A percentile compares a stretch with the other conserved stretches of the same genome.
Conservation (phyloP, 2,113 vertebrate species). For the Dicaeum eximium region DNA sequence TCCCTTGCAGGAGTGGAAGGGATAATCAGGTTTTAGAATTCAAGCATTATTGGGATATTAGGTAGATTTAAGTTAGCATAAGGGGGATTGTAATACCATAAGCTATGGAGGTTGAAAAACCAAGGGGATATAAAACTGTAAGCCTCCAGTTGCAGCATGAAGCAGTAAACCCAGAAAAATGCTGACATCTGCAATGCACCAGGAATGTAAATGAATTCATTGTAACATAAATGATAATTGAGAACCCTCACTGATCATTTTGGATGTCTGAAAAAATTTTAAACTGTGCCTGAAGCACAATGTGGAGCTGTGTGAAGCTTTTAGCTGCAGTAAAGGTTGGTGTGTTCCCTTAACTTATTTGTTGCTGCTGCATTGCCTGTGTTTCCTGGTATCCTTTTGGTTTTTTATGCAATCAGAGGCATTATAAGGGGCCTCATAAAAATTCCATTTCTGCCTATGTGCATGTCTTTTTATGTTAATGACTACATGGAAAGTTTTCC, state of each 20-base stretch:
- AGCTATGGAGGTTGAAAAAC: neutral
- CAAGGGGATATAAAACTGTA: neutral
- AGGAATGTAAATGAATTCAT: neutral
- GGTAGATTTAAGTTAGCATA: conserved; percentile 43
- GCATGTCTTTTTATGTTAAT: neutral
- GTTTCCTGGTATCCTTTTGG: neutral
- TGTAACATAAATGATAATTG: neutral
- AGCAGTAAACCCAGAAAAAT: neutral
- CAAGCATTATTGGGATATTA: conserved; percentile 43
- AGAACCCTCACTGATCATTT: neutral
- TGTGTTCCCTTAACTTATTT: neutral
- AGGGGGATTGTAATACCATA: conserved; percentile 22
- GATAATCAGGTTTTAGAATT: conserved; percentile 60
- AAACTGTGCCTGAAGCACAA: neutral
- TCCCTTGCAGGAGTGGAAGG: conserved; percentile 17
- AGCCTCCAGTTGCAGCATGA: neutral
- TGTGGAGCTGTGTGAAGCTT: neutral
- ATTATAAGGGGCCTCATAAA: neutral
- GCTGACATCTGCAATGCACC: neutral
- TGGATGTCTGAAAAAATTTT: neutral
- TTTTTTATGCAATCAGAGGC: neutral
- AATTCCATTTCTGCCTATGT: neutral
- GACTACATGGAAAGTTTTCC: neutral
- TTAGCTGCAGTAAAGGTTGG: neutral
- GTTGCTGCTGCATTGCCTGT: neutral